Conservation (phyloP, 2,888 invertebrate species). For the Maniola hyperantus region DNA sequence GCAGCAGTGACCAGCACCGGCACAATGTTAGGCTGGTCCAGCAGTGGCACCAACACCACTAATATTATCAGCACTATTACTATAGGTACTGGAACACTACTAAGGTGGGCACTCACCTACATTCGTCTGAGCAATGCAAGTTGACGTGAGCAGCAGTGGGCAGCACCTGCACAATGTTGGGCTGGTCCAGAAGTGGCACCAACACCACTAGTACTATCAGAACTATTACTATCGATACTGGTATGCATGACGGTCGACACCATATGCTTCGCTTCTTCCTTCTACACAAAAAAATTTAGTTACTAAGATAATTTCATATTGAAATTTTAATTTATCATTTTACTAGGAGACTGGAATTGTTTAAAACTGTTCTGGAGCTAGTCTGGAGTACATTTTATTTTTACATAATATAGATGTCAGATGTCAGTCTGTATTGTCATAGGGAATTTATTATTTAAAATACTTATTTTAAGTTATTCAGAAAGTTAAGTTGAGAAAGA, state of each 20-base stretch:
- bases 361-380: too few species aligned
- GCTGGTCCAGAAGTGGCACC: conserved; percentile 88
- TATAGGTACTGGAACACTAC: conserved; percentile 89
- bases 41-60: conserved; percentile 88
- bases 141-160: conserved; percentile 58
- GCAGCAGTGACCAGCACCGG: conserved; percentile 61
- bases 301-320: background rate
- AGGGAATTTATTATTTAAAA: too few species aligned
- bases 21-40: conserved; percentile 86
- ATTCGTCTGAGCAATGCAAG: conserved; percentile 83
- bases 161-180: conserved; percentile 75
- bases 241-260: conserved; percentile 93
- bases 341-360: too few species aligned
- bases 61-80: conserved; percentile 90
- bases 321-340: too few species aligned
- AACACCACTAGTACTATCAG: conserved; percentile 90
- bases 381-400: too few species aligned
- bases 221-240: conserved; percentile 90
- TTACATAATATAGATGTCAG: too few species aligned
- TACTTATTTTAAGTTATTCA: too few species aligned
- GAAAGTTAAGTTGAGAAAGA: too few species aligned
- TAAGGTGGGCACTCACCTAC: conserved; percentile 77
- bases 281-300: conserved; percentile 49
- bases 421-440: too few species aligned
- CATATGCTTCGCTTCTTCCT: conserved; percentile 82